A percentile compares a stretch with the other conserved stretches of the same genome.
Conservation (phyloP, 1,140 invertebrate species). For the Hycleus phaleratus region DNA sequence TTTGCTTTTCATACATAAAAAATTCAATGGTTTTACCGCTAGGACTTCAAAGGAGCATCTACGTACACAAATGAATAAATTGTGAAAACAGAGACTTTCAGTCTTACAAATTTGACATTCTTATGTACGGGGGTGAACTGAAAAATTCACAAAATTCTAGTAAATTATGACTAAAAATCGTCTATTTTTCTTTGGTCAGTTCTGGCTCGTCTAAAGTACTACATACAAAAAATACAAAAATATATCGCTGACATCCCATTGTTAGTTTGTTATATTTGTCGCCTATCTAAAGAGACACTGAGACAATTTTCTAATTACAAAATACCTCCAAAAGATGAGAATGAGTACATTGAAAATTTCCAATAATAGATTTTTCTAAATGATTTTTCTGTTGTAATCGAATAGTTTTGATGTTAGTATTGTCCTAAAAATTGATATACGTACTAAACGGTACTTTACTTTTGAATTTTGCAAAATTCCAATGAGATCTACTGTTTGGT, state of each 20-base stretch:
- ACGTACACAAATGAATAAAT: not conserved
- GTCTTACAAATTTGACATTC: constrained; percentile 20
- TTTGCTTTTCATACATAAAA: not conserved
- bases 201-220: constrained; percentile 20
- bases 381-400: too few relatives aligned
- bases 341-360: not conserved
- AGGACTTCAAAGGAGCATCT: too few relatives aligned
- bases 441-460: too few relatives aligned
- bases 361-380: not conserved
- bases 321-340: not conserved
- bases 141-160: not conserved
- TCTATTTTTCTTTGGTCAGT: constrained; percentile 21
- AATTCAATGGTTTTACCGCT: too few relatives aligned
- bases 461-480: not conserved
- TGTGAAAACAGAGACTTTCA: constrained; percentile 25
- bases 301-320: not conserved
- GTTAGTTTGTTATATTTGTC: not conserved
- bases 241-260: constrained; percentile 31
- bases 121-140: not conserved
- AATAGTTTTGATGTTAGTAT: not conserved
- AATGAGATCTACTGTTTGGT: constrained; percentile 28
- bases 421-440: constrained; percentile 7
- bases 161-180: not conserved
- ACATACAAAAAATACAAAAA: constrained; percentile 37
- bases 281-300: not conserved